Percentiles rank a stretch among this genome's conserved stretches.
These are phyloP conservation scores for Solenopsis fugax DNA, from an alignment of 1,140 invertebrate genomes.

Conservation along the genomic window DNA sequence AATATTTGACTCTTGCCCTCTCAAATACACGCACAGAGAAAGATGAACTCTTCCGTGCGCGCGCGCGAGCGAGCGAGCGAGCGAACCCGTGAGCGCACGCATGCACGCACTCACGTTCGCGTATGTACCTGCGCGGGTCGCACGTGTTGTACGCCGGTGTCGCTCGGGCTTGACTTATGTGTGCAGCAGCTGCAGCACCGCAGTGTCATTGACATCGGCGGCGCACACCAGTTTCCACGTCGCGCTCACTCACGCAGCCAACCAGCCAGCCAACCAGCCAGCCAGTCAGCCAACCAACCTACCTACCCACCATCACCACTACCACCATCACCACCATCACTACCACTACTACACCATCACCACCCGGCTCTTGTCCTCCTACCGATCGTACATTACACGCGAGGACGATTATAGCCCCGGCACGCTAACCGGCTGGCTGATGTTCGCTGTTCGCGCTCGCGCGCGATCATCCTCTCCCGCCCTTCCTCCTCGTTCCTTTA, in stretches of 20 bases:
- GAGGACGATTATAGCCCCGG: conserved; percentile 82
- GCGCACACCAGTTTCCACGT: conserved; percentile 79
- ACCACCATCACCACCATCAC: conserved; percentile 24
- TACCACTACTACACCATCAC: conserved; percentile 20
- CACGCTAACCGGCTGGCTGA: conserved; percentile 76
- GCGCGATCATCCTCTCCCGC: conserved; percentile 66
- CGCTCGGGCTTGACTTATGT: conserved; percentile 80
- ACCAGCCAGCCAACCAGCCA: conserved; percentile 53
- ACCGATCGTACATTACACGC: conserved; percentile 82
- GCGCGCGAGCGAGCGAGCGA: neutral
- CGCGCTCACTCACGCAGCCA: conserved; percentile 74
- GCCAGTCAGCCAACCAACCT: conserved; percentile 36
- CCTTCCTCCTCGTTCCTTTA: conserved; percentile 28
- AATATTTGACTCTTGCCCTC: conserved; percentile 84
- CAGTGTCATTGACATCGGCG: conserved; percentile 85
- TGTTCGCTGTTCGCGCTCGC: conserved; percentile 72
- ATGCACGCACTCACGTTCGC: conserved; percentile 31
- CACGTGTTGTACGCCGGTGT: conserved; percentile 74
- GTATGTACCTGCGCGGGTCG: conserved; percentile 69
- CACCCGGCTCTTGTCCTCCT: conserved; percentile 77
- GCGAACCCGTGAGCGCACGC: neutral
- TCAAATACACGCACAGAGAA: conserved; percentile 44
- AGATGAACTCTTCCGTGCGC: conserved; percentile 20
- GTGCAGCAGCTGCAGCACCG: conserved; percentile 80
- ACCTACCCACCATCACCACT: conserved; percentile 14